Conservation (phyloP, 2,888 invertebrate species). For the Aphodius sticticus region DNA sequence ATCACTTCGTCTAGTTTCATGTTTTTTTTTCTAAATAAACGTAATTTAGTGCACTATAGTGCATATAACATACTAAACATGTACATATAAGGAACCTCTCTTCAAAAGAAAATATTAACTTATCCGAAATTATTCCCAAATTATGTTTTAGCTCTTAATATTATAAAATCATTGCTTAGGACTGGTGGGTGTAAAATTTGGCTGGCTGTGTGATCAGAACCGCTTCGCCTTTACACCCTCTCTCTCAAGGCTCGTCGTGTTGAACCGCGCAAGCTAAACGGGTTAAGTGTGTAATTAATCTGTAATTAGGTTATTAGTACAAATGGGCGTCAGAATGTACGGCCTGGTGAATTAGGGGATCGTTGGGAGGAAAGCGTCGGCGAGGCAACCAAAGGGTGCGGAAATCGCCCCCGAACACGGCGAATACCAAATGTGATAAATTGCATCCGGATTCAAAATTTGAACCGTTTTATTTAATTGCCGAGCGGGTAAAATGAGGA, state of each 20-base stretch:
- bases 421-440: slow-evolving; percentile 4
- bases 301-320: slow-evolving; percentile 27
- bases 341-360: slow-evolving; percentile 21
- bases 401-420: neutral
- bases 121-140: neutral
- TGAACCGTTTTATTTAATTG: neutral
- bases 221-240: neutral
- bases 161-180: neutral
- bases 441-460: neutral
- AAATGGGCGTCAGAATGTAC: slow-evolving; percentile 17
- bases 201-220: neutral
- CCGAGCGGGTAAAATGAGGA: neutral
- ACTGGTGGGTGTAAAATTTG: neutral
- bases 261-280: slow-evolving; percentile 15
- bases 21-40: too few species aligned
- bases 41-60: too few species aligned
- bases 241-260: neutral
- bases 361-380: slow-evolving; percentile 7
- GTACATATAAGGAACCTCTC: neutral
- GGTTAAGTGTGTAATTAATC: slow-evolving; percentile 26
- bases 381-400: neutral
- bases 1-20: too few species aligned
- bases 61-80: too few species aligned
- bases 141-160: neutral
- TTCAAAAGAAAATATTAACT: neutral